These are phyloP conservation scores for Cryptus viduatorius DNA, from an alignment of 2,888 invertebrate genomes.

Conservation along the genomic window DNA sequence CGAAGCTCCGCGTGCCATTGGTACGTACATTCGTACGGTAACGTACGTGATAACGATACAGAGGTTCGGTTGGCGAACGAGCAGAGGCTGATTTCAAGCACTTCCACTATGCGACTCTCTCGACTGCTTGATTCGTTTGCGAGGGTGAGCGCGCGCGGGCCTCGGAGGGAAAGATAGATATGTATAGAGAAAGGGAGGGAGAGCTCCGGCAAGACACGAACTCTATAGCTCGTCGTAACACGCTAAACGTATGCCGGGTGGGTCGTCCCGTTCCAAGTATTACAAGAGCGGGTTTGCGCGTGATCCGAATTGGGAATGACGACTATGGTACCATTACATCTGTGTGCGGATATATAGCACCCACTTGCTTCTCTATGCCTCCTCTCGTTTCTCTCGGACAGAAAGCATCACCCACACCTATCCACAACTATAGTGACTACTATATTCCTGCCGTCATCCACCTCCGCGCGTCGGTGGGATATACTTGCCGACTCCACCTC, in stretches of 20 bases:
- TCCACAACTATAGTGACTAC: conserved; percentile 18
- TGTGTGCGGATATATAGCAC: conserved; percentile 23
- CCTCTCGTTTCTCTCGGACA: not conserved
- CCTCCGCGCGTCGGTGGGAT: conserved; percentile 48
- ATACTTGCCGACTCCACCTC: conserved; percentile 59
- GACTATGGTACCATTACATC: conserved; percentile 40
- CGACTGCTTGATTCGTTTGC: not conserved
- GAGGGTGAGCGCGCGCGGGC: conserved; percentile 5
- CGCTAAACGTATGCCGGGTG: conserved; percentile 72
- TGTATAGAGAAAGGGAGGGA: not conserved
- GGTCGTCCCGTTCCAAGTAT: conserved; percentile 79
- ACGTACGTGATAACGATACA: conserved; percentile 27
- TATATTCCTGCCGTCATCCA: conserved; percentile 58
- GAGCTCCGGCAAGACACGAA: conserved; percentile 64
- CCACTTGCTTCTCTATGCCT: conserved; percentile 11
- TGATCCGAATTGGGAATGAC: conserved; percentile 74
- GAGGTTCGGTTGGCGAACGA: not conserved
- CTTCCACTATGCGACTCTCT: conserved; percentile 6
- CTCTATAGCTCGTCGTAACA: conserved; percentile 54
- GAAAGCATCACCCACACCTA: not conserved
- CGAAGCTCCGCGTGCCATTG: not conserved
- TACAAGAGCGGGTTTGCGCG: conserved; percentile 77
- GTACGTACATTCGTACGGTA: conserved; percentile 6
- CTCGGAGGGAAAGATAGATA: too few relatives aligned
- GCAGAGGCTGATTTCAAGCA: not conserved